Conservation (phyloP, 1,140 invertebrate species). For the Drosophila prosaltans region DNA sequence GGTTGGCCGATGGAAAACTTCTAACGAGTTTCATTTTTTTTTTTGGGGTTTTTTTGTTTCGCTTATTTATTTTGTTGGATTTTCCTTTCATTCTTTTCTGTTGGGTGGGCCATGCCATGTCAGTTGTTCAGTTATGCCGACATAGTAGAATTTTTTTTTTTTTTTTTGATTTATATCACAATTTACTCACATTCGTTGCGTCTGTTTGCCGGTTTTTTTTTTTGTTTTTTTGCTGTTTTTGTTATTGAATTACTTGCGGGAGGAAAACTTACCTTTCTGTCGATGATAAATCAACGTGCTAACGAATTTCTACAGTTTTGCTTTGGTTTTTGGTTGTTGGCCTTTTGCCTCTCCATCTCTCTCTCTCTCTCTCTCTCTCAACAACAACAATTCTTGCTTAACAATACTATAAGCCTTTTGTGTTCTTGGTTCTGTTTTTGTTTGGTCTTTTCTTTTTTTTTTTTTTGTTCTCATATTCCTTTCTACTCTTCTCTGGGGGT, state of each 20-base stretch:
- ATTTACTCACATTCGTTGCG: slow-evolving; percentile 71
- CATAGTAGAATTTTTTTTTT: slow-evolving; percentile 61
- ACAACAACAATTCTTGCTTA: slow-evolving; percentile 31
- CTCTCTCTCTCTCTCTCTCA: too few species aligned
- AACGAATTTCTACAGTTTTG: slow-evolving; percentile 52
- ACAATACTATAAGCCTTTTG: slow-evolving; percentile 72
- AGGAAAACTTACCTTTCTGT: slow-evolving; percentile 49
- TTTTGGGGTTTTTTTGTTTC: slow-evolving; percentile 50
- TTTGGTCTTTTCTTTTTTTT: not conserved
- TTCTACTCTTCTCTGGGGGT: not conserved
- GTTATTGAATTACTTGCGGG: slow-evolving; percentile 70
- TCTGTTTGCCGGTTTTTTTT: slow-evolving; percentile 20
- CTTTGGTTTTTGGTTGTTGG: slow-evolving; percentile 47
- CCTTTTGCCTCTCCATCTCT: slow-evolving; percentile 34
- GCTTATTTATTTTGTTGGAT: slow-evolving; percentile 1
- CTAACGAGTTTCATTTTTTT: slow-evolving; percentile 65
- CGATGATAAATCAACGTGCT: slow-evolving; percentile 76
- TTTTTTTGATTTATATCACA: slow-evolving; percentile 76
- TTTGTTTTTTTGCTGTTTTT: slow-evolving; percentile 33
- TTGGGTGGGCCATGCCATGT: not conserved
- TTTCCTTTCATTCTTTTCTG: not conserved
- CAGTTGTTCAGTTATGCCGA: slow-evolving; percentile 62
- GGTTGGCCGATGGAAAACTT: slow-evolving; percentile 51
- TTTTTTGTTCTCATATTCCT: slow-evolving; percentile 9
- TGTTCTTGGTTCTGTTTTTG: slow-evolving; percentile 2